Percentiles rank a stretch among this genome's conserved stretches.
Evolutionary conservation across 2,888 invertebrate species (phyloP).

Genomic region (Oscheius sp.): DNA sequence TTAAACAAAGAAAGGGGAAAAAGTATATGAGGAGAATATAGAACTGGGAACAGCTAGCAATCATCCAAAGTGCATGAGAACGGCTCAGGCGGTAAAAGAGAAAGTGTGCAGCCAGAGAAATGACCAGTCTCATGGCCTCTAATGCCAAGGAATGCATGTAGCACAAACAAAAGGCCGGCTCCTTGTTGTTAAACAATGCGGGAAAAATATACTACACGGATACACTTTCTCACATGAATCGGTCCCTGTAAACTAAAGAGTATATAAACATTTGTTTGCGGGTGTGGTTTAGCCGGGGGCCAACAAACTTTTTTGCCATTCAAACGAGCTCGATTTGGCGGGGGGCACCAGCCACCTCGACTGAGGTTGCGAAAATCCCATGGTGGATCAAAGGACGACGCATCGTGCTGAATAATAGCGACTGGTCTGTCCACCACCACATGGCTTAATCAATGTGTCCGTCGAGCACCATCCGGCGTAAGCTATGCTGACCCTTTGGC

Average conservation of each 20-base stretch:
- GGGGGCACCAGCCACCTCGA: too few relatives aligned
- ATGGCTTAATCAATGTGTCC: slow-evolving; percentile 31
- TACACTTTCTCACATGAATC: slow-evolving; percentile 13
- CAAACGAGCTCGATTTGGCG: too few relatives aligned
- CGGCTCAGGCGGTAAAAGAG: too few relatives aligned
- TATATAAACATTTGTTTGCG: too few relatives aligned
- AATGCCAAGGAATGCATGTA: slow-evolving; percentile 28
- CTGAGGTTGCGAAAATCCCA: slow-evolving; percentile 7
- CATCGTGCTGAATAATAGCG: slow-evolving; percentile 24
- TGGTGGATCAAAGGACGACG: not conserved
- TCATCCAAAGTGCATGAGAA: too few relatives aligned
- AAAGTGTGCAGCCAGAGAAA: not conserved
- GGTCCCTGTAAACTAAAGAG: not conserved
- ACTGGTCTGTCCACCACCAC: slow-evolving; percentile 16
- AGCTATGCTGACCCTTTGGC: not conserved
- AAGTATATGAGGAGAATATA: not conserved
- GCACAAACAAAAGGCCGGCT: slow-evolving; percentile 19
- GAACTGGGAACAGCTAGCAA: too few relatives aligned
- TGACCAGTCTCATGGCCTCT: slow-evolving; percentile 17
- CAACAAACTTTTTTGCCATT: not conserved
- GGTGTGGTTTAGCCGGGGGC: not conserved
- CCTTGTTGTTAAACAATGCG: slow-evolving; percentile 29
- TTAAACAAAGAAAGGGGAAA: not conserved
- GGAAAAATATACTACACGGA: slow-evolving; percentile 13
- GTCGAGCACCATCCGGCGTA: slow-evolving; percentile 33